A percentile compares a stretch with the other conserved stretches of the same genome.
phyloP scores from a whole-genome alignment of 2,888 invertebrate genomes.

The Buathra laborator region DNA sequence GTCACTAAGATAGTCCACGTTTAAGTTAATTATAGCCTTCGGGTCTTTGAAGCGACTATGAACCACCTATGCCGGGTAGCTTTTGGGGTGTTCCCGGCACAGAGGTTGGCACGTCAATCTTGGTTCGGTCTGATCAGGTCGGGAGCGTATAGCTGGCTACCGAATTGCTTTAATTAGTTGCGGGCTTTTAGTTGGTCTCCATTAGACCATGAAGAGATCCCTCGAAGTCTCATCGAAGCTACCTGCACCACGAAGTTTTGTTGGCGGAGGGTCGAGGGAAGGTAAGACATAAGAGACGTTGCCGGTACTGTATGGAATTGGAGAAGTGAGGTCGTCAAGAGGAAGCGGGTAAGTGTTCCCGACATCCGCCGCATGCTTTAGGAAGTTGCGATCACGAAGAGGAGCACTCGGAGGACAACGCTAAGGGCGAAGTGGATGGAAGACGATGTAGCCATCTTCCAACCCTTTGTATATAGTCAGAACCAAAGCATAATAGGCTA shows the following conservation, averaged over 20 bases:
- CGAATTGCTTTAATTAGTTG: conserved; percentile 70
- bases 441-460: conserved; percentile 9
- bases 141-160: conserved; percentile 37
- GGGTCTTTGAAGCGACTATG: conserved; percentile 74
- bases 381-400: conserved; percentile 38
- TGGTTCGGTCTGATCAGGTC: conserved; percentile 7
- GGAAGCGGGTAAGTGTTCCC: conserved; percentile 42
- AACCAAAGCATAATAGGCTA: conserved; percentile 20
- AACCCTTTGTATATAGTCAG: conserved; percentile 17
- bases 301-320: neutral
- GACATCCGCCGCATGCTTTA: conserved; percentile 28
- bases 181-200: conserved; percentile 59
- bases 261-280: neutral
- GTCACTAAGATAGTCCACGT: conserved; percentile 77
- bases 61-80: neutral
- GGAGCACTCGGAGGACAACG: neutral
- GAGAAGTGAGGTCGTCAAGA: conserved; percentile 11
- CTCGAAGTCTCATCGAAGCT: conserved; percentile 49
- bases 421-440: neutral
- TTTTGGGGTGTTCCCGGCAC: neutral
- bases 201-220: conserved; percentile 55
- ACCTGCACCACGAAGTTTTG: conserved; percentile 6
- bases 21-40: conserved; percentile 80
- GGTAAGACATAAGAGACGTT: neutral
- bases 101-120: conserved; percentile 36